These are phyloP conservation scores for Melieria omissa DNA, from an alignment of 2,888 invertebrate genomes.

Conservation along the genomic window DNA sequence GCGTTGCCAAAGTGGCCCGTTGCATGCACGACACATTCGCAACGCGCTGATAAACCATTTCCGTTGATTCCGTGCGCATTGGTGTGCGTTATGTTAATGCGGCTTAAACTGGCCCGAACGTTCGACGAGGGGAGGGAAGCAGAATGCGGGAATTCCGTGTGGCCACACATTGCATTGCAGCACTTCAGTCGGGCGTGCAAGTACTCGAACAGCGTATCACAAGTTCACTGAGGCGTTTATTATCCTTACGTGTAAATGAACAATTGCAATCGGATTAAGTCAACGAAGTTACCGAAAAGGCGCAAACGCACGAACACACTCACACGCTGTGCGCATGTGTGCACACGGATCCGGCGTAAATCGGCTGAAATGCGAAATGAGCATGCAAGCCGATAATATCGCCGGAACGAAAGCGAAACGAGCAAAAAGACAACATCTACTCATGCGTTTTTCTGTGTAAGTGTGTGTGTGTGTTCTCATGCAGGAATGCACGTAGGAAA, in stretches of 20 bases:
- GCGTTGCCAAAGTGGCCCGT: no score
- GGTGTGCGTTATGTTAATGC: slow-evolving; percentile 6
- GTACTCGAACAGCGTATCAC: slow-evolving; percentile 16
- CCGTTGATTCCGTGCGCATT: no score
- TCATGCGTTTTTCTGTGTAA: no score
- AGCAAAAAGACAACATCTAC: neutral
- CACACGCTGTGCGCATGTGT: neutral
- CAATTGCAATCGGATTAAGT: slow-evolving; percentile 50
- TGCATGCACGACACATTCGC: no score
- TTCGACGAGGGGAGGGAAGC: neutral
- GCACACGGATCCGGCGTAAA: neutral
- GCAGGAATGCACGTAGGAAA: no score
- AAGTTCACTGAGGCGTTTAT: slow-evolving; percentile 49
- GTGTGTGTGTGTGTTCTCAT: no score
- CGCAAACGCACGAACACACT: slow-evolving; percentile 22
- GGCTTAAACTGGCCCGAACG: slow-evolving; percentile 26
- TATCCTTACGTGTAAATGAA: slow-evolving; percentile 51
- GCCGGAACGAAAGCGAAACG: neutral
- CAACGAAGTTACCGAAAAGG: slow-evolving; percentile 32
- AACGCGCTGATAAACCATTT: no score
- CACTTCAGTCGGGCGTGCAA: slow-evolving; percentile 3
- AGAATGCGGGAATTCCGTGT: slow-evolving; percentile 8
- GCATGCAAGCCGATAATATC: slow-evolving; percentile 17
- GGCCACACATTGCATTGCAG: slow-evolving; percentile 22
- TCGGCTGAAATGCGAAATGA: neutral